These are phyloP conservation scores for Diarsia brunnea DNA, from an alignment of 2,888 invertebrate species.

Conservation along the genomic window DNA sequence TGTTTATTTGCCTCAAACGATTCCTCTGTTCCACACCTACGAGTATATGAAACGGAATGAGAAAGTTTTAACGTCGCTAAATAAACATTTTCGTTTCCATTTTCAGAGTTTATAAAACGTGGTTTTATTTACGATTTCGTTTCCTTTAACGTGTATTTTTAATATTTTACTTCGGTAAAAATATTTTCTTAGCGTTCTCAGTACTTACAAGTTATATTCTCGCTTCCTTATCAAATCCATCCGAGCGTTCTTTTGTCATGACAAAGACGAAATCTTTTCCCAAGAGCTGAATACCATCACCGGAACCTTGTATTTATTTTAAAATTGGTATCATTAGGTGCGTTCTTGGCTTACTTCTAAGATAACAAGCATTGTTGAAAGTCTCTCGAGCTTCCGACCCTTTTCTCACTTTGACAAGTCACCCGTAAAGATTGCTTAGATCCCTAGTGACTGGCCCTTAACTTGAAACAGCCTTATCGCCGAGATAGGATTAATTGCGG, in stretches of 20 bases:
- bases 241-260: constrained; percentile 57
- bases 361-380: constrained; percentile 91
- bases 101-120: constrained; percentile 49
- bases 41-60: constrained; percentile 47
- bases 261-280: constrained; percentile 64
- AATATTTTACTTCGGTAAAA: constrained; percentile 40
- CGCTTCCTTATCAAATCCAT: constrained; percentile 55
- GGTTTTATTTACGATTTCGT: constrained; percentile 46
- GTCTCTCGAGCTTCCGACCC: constrained; percentile 89
- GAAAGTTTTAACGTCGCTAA: constrained; percentile 60
- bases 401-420: constrained; percentile 90
- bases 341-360: constrained; percentile 88
- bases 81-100: constrained; percentile 57
- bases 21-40: constrained; percentile 61
- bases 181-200: constrained; percentile 36
- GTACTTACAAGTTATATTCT: constrained; percentile 34
- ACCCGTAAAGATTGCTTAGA: constrained; percentile 91
- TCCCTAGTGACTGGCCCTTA: constrained; percentile 88
- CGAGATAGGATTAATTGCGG: constrained; percentile 89
- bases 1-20: constrained; percentile 67
- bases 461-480: constrained; percentile 89
- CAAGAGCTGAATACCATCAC: constrained; percentile 63
- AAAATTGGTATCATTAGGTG: constrained; percentile 88
- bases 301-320: constrained; percentile 82
- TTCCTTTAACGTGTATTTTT: constrained; percentile 45